Conservation (phyloP, 2,797 vertebrate genomes). For the Chaetophractus vellerosus region DNA sequence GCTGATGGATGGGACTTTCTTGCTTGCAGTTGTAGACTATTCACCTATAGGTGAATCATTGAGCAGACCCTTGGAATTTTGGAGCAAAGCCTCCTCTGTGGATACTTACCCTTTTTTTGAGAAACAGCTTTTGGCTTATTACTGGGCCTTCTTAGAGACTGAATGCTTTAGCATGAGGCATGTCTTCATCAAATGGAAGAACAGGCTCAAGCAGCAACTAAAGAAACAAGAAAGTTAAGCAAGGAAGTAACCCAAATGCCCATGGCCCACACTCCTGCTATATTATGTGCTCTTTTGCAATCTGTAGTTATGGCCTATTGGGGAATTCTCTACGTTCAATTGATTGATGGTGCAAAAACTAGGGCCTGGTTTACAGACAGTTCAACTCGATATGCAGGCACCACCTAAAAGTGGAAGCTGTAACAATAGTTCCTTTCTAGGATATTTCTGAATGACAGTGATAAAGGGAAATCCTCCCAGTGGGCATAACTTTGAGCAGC, state of each 20-base stretch:
- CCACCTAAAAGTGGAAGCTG: fast-evolving
- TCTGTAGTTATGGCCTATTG: fast-evolving
- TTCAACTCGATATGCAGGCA: fast-evolving
- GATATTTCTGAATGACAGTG: not conserved
- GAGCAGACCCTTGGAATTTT: not conserved
- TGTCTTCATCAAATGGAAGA: too few relatives aligned
- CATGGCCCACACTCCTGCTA: too few relatives aligned
- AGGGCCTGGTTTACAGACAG: not conserved
- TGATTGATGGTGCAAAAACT: not conserved
- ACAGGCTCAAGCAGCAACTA: too few relatives aligned
- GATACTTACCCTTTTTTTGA: not conserved
- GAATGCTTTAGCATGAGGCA: too few relatives aligned
- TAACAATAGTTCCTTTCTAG: too few relatives aligned
- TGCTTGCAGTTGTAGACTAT: too few relatives aligned
- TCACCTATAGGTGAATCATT: not conserved
- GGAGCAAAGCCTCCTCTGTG: not conserved
- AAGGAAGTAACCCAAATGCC: not conserved
- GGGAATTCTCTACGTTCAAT: not conserved
- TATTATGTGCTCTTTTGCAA: not conserved
- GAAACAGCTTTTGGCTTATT: not conserved
- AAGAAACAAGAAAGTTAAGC: too few relatives aligned
- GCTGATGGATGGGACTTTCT: too few relatives aligned
- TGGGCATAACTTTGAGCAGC: not conserved
- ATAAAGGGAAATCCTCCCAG: not conserved
- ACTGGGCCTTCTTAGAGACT: too few relatives aligned